Evolutionary conservation across 2,113 vertebrate species (phyloP), one percentile per base, ranked within the genome.

Genomic region (Promerops cafer): DNA sequence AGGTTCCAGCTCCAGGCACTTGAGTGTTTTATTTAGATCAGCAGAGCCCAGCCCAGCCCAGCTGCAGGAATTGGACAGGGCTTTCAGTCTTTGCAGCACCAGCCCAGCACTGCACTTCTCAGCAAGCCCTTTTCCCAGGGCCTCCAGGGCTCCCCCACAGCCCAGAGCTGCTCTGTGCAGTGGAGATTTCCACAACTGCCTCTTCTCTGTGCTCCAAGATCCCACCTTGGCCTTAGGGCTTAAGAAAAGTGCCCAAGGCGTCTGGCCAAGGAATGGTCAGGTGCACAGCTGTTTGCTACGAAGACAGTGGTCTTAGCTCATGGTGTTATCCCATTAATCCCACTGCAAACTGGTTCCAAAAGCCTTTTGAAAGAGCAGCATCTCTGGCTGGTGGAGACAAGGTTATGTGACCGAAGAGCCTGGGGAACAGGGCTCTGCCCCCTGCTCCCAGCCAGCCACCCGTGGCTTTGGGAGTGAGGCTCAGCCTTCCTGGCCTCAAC

Each of bases 1-100:
- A 72, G 40, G 65, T 78, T 83, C 42, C 94, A 89, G 60, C 82
- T 95, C 64, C 85, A 89, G 72, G 72, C 90, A 92, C 79, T 71
- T 22, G 13, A 74, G 50, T 50, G 47, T 74, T 90, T 89, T 69
- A 80, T 64, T 79, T 66, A 70, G 69, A 60, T 42, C 45, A 61
- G 75, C 59, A 87, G 72, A 94, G 52, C 42, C 63, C 61, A 91
- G 80, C 40, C 17, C 50, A 69, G 49, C 66, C 19, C 85, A 72
- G 45, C 39, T 76, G 79, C 59, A 66, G 68, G 82, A 72, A 49
- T 33, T 6, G 9, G 49, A 59, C 53, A 74, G 63, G 44, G 61
- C 56, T 64, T 39, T 56, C 35, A 53, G 47, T 18, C 54, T 47
- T 39, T 59, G n/a, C 57, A 82, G 64, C 61, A 66, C 9, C 42